Percentiles rank a stretch among this genome's conserved stretches.
Evolutionary conservation across 2,113 vertebrate species (phyloP).

Genomic region (Cyprichromis sp.): DNA sequence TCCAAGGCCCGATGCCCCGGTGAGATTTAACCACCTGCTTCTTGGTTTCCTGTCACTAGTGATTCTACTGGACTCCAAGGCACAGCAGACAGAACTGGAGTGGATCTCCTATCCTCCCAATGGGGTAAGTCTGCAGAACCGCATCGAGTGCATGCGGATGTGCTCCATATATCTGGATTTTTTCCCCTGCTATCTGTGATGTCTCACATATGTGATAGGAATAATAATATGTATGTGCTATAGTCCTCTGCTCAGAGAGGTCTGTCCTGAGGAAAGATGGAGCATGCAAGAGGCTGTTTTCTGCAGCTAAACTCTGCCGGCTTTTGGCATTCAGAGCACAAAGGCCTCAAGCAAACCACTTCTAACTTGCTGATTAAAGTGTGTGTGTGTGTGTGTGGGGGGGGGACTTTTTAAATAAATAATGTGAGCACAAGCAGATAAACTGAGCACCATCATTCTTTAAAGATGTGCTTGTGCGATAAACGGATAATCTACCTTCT

Average conservation of each 20-base stretch:
- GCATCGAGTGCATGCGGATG: not conserved
- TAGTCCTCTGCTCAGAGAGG: not conserved
- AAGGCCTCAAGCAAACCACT: constrained; percentile 10
- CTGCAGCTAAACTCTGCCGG: not conserved
- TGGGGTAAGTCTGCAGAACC: constrained; percentile 79
- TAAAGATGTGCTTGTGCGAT: constrained; percentile 16
- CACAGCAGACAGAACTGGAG: constrained; percentile 98
- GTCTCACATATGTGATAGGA: not conserved
- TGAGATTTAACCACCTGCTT: constrained; percentile 65
- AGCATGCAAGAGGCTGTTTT: not conserved
- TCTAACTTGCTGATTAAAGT: constrained; percentile 15
- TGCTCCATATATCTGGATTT: not conserved
- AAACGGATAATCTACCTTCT: not conserved
- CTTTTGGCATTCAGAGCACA: constrained; percentile 27
- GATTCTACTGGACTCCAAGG: constrained; percentile 97
- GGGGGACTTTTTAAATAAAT: constrained; percentile 31
- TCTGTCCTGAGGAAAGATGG: not conserved
- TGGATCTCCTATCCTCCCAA: constrained; percentile 98
- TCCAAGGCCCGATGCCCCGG: not conserved
- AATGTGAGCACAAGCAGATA: constrained; percentile 15
- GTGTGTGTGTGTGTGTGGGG: not conserved
- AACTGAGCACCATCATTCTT: not conserved
- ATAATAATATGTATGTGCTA: not conserved
- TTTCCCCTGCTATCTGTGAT: not conserved
- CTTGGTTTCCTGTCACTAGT: constrained; percentile 77